Conservation (phyloP, 2,797 vertebrate genomes). For the Paramormyrops hopkinsi region DNA sequence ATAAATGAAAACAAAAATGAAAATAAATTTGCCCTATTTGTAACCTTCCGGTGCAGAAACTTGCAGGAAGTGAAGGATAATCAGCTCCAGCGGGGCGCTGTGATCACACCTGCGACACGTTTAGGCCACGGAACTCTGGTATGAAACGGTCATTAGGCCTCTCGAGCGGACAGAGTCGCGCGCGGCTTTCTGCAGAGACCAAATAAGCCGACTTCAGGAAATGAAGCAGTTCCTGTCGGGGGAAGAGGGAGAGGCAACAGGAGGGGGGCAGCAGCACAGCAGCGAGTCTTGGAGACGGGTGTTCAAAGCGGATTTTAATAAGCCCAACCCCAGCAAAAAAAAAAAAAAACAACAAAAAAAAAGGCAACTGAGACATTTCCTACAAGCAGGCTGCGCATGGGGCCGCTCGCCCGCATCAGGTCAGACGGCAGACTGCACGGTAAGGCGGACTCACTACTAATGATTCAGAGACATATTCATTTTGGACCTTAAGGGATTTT, state of each 20-base stretch:
- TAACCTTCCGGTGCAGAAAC: slow-evolving; percentile 47
- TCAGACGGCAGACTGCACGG: not conserved
- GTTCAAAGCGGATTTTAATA: not conserved
- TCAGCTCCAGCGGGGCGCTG: not conserved
- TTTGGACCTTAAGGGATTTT: slow-evolving; percentile 1
- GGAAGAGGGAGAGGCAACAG: slow-evolving; percentile 45
- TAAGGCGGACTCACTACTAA: not conserved
- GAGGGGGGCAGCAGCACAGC: not conserved
- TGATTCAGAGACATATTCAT: not conserved
- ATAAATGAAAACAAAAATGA: not conserved
- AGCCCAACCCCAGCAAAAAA: not conserved
- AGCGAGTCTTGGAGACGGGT: not conserved
- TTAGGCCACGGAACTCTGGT: slow-evolving; percentile 49
- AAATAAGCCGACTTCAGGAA: slow-evolving; percentile 67
- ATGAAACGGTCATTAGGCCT: slow-evolving; percentile 54
- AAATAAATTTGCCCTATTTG: not conserved
- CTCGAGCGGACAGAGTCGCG: slow-evolving; percentile 46
- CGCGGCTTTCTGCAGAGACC: slow-evolving; percentile 48
- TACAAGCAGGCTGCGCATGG: not conserved
- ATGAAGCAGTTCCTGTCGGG: slow-evolving; percentile 66
- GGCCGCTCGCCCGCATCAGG: not conserved
- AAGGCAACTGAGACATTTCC: not conserved
- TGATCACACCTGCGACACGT: slow-evolving; percentile 53
- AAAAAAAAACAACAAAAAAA: not conserved
- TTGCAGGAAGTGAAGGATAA: slow-evolving; percentile 31